Evolutionary conservation across 2,113 vertebrate genomes (phyloP), one percentile per base, ranked within the genome.

Genomic region (Emydocephalus ijimae): DNA sequence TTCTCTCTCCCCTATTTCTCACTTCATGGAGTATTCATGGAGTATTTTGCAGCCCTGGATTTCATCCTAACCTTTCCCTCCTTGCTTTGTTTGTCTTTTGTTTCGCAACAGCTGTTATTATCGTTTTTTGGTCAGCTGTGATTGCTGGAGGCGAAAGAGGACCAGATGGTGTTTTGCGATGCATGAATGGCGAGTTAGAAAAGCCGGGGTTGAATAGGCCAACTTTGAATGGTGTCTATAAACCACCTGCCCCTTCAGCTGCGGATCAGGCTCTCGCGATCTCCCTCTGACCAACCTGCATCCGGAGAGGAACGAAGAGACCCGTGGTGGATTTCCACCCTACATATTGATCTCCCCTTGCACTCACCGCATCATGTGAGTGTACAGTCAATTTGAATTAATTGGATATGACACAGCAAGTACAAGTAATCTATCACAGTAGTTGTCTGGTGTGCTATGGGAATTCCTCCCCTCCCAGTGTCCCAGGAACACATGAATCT

Each of bases 141-240:
- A 99, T 99, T 99, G 99, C 99, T 99, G 98, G 97, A 98, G 99
- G 99, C 99, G 99, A 99, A 99, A 99, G 99, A 99, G 98, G 98
- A 99, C 98, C 99, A 99, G 99, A 99, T 99, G 99, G 99, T 99
- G 99, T 99, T 99, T 99, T 99, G 99, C 99, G 99, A 99, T 99
- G 99, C 99, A 99, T 99, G 99, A 99, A 99, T 99, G 98, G 98
- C 98, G 98, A 98, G 98, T 98, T 98, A 98, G 98, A 98, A 98
- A 98, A 98, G 98, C 98, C 97, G 98, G 97, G 98, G 98, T 98
- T 99, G 98, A 99, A 99, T 99, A 99, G 99, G 98, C 98, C 98
- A 98, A 98, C 98, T 98, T 97, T 99, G 99, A 99, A 99, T 99
- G 99, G 99, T 99, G 99, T 99, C 99, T 99, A 98, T 98, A 98